phyloP scores from a whole-genome alignment of 2,888 invertebrate genomes.

The Eulithis testata region DNA sequence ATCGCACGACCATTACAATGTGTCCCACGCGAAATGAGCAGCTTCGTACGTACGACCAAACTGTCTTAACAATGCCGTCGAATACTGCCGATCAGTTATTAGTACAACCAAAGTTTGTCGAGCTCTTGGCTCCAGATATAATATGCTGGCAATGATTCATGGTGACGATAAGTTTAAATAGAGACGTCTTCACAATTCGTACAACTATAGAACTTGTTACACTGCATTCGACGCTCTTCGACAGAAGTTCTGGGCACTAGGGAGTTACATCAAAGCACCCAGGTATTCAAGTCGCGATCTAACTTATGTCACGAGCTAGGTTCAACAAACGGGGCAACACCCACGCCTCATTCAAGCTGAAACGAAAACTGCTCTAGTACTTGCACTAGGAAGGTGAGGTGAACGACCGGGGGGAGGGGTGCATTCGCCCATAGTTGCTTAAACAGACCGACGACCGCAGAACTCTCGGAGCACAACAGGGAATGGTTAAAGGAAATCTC shows the following conservation, averaged over 20 bases:
- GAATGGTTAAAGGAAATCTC: constrained; percentile 43
- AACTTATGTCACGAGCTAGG: constrained; percentile 45
- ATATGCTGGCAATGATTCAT: constrained; percentile 8
- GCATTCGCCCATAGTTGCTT: constrained; percentile 66
- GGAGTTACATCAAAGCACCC: constrained; percentile 29
- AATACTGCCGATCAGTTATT: neutral
- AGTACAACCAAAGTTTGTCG: neutral
- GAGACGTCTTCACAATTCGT: neutral
- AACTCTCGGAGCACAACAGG: constrained; percentile 49
- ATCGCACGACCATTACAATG: constrained; percentile 25
- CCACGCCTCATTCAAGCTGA: constrained; percentile 68
- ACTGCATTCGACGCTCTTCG: constrained; percentile 1
- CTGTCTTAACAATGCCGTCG: neutral
- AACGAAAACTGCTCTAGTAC: constrained; percentile 61
- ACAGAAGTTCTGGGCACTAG: constrained; percentile 16
- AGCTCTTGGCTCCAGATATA: neutral
- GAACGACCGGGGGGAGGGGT: constrained; percentile 69
- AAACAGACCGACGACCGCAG: constrained; percentile 67
- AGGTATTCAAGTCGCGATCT: constrained; percentile 27
- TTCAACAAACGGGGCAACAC: constrained; percentile 57
- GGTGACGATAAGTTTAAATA: constrained; percentile 5
- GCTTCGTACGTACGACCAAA: neutral
- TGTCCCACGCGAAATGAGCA: constrained; percentile 4
- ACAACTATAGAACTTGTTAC: neutral
- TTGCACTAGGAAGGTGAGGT: constrained; percentile 62